Conservation (phyloP, 2,888 invertebrate genomes). For the Lycocerus yunnanus region DNA sequence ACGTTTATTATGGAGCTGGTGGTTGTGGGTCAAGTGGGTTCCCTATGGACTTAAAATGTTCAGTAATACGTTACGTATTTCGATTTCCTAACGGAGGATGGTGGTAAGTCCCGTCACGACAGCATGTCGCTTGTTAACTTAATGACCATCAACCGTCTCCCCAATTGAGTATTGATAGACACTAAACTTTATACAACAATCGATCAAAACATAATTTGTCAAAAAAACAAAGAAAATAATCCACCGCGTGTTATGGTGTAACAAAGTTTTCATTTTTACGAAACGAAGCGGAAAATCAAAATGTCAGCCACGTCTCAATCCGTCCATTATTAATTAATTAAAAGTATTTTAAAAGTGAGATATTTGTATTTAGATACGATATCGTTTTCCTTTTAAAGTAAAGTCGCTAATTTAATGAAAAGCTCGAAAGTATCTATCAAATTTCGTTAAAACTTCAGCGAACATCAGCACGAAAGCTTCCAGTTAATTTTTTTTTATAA, state of each 20-base stretch:
- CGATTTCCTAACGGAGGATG: conserved; percentile 5
- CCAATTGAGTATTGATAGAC: conserved; percentile 10
- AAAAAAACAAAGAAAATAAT: neutral
- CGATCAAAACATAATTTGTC: neutral
- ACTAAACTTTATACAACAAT: conserved; percentile 1
- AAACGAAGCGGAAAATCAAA: neutral
- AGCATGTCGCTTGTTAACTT: conserved; percentile 9
- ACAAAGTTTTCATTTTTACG: neutral
- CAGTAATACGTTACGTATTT: conserved; percentile 7
- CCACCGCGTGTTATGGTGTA: neutral
- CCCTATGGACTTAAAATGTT: conserved; percentile 9
- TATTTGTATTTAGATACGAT: neutral
- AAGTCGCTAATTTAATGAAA: neutral
- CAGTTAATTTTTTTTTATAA: neutral
- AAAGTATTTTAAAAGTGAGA: neutral
- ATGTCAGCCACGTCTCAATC: neutral
- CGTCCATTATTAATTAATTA: neutral
- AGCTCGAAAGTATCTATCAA: neutral
- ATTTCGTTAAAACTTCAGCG: neutral
- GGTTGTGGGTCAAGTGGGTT: conserved; percentile 4
- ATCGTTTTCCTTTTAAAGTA: neutral
- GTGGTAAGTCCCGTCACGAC: conserved; percentile 11
- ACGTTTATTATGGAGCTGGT: conserved; percentile 11
- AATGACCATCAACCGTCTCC: conserved; percentile 5
- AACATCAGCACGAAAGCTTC: too few species aligned